These are phyloP conservation scores for Bungarus multicinctus DNA, from an alignment of 2,113 vertebrate species.

Conservation along the genomic window DNA sequence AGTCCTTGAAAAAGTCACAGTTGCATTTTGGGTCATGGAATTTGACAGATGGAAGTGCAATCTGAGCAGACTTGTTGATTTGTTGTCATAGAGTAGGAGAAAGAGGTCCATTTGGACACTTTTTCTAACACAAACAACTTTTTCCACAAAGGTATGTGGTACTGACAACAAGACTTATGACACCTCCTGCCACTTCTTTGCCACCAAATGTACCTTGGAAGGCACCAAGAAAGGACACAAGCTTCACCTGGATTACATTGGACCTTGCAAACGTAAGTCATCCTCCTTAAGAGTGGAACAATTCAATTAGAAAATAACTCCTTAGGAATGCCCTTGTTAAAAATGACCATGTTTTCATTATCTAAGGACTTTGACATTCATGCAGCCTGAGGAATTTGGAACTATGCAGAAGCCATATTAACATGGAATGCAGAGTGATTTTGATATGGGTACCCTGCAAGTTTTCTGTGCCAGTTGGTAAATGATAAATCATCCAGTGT, in stretches of 20 bases:
- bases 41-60: no score
- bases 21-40: background rate
- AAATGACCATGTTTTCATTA: background rate
- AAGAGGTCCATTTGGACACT: background rate
- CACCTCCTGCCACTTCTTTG: constrained; percentile 96
- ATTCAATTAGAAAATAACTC: background rate
- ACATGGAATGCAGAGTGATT: background rate
- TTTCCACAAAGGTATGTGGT: constrained; percentile 82
- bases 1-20: background rate
- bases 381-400: background rate
- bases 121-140: constrained; percentile 1
- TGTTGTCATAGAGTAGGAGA: background rate
- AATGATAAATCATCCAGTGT: background rate
- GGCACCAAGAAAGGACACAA: constrained; percentile 99
- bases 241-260: constrained; percentile 97
- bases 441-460: background rate
- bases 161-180: constrained; percentile 98
- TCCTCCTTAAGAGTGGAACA: background rate
- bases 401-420: background rate
- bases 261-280: constrained; percentile 94
- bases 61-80: background rate
- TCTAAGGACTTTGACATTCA: background rate
- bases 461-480: background rate
- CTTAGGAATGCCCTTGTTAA: background rate
- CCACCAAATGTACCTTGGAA: constrained; percentile 95